Evolutionary conservation across 2,888 invertebrate species (phyloP).

Genomic region (Tetranychus piercei): DNA sequence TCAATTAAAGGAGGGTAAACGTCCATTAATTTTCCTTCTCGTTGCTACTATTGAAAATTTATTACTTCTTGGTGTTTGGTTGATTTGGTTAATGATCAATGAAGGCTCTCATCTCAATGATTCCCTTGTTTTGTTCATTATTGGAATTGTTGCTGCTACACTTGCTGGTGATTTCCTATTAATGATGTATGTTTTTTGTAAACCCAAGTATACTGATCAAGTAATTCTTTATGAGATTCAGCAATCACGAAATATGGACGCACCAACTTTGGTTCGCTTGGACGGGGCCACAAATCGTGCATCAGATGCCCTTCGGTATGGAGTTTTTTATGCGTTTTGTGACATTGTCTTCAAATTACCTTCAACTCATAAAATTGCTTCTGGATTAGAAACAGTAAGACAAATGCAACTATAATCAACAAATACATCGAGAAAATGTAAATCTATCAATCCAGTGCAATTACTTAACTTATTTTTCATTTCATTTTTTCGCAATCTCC

Average conservation of each 20-base stretch:
- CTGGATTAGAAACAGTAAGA: background rate
- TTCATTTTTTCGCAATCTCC: too few species aligned
- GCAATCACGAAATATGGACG: conserved; percentile 11
- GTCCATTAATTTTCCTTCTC: conserved; percentile 24
- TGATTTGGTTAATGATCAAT: conserved; percentile 12
- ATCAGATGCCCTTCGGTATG: conserved; percentile 13
- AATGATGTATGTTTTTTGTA: conserved; percentile 13
- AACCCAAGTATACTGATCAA: conserved; percentile 27
- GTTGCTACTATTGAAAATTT: conserved; percentile 24
- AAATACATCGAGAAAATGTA: background rate
- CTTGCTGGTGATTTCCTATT: conserved; percentile 7
- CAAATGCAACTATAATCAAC: background rate
- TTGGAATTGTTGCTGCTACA: conserved; percentile 9
- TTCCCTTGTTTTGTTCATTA: conserved; percentile 10
- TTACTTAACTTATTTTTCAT: too few species aligned
- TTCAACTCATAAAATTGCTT: conserved; percentile 20
- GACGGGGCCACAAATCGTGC: background rate
- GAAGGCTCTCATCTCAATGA: conserved; percentile 16
- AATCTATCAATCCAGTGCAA: too few species aligned
- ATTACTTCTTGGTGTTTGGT: conserved; percentile 23
- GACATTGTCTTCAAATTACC: conserved; percentile 26
- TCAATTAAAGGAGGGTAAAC: conserved; percentile 24
- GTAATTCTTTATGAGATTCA: conserved; percentile 26
- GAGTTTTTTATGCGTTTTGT: conserved; percentile 28
- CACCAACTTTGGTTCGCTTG: conserved; percentile 4